Evolutionary conservation across 2,113 vertebrate genomes (phyloP).

Genomic region (Trichechus manatus): DNA sequence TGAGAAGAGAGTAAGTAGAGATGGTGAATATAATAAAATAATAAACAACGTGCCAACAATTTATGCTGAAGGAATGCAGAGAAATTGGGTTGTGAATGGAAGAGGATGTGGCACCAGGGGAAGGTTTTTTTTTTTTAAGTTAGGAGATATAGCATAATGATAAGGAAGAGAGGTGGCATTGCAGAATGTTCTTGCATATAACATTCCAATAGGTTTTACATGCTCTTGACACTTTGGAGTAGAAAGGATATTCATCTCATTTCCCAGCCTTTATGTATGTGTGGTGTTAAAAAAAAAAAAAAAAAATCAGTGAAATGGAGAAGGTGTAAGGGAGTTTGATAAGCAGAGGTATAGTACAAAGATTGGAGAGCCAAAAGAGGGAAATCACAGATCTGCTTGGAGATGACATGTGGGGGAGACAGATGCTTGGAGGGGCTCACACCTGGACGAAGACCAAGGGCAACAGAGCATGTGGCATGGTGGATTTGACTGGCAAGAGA

Average conservation of each 20-base stretch:
- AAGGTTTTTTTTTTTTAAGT: background rate
- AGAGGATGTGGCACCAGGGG: background rate
- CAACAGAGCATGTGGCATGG: background rate
- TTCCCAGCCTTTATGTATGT: background rate
- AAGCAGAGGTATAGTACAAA: background rate
- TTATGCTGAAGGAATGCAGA: background rate
- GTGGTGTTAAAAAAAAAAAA: background rate
- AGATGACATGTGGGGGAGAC: background rate
- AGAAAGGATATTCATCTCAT: background rate
- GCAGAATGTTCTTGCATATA: background rate
- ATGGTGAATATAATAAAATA: background rate
- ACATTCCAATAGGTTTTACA: background rate
- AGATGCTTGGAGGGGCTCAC: background rate
- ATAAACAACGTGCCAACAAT: background rate
- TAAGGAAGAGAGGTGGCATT: background rate
- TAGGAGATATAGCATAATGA: background rate
- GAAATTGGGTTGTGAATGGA: background rate
- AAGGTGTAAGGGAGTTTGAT: background rate
- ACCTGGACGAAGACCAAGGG: background rate
- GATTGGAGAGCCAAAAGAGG: background rate
- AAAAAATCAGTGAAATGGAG: background rate
- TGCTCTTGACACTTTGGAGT: background rate
- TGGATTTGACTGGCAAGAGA: background rate
- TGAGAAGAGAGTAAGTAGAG: background rate
- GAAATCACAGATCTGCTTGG: background rate